These are phyloP conservation scores for Scarus forsteni DNA, from an alignment of 2,797 vertebrate genomes.

Conservation along the genomic window DNA sequence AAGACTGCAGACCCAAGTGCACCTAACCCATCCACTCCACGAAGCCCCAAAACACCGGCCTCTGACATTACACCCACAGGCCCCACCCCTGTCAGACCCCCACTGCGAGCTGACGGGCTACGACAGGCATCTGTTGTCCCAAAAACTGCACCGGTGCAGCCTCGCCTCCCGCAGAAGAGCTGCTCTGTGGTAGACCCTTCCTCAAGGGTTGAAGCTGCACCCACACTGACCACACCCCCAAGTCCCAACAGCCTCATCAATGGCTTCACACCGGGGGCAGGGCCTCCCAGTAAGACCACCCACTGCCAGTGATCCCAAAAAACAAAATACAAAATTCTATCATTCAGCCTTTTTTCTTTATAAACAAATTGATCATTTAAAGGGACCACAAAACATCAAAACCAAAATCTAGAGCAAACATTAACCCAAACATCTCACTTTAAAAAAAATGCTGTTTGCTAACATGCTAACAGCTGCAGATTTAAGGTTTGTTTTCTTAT, in stretches of 20 bases:
- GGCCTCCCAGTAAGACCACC: constrained; percentile 65
- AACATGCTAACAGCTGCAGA: constrained; percentile 14
- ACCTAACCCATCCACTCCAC: constrained; percentile 43
- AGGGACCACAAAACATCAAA: constrained; percentile 25
- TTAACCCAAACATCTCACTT: background rate
- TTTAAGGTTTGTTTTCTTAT: background rate
- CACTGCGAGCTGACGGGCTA: constrained; percentile 75
- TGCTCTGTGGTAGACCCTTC: constrained; percentile 68
- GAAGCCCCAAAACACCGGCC: constrained; percentile 59
- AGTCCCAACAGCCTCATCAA: constrained; percentile 82
- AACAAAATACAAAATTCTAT: background rate
- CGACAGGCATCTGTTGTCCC: constrained; percentile 76
- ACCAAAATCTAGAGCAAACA: background rate
- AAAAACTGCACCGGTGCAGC: constrained; percentile 68
- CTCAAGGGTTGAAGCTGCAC: constrained; percentile 42
- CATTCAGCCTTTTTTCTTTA: background rate
- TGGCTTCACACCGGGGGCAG: constrained; percentile 74
- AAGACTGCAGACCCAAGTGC: constrained; percentile 38
- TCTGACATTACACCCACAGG: constrained; percentile 26
- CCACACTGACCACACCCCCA: constrained; percentile 52
- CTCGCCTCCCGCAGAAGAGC: constrained; percentile 77
- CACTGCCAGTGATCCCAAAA: constrained; percentile 75
- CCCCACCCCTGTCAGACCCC: constrained; percentile 68
- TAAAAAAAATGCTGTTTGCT: background rate
- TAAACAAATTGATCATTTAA: background rate